Percentiles rank a stretch among this genome's conserved stretches.
These are phyloP conservation scores for Amphiduros pacificus DNA, from an alignment of 2,888 invertebrate species.

Conservation along the genomic window DNA sequence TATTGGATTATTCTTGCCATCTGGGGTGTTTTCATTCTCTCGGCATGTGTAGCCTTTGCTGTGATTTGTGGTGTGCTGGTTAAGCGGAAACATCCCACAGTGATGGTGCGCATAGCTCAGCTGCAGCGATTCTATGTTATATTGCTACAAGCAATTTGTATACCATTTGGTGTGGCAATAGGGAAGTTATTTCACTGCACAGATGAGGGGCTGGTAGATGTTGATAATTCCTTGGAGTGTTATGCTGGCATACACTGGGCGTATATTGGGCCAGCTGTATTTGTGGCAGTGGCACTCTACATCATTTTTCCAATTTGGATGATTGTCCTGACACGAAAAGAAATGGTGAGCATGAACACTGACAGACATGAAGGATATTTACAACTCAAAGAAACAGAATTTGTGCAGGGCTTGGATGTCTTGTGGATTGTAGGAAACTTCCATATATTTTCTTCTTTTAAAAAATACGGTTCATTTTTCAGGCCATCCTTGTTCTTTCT, in stretches of 20 bases:
- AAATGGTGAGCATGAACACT: conserved; percentile 36
- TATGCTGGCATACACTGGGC: conserved; percentile 42
- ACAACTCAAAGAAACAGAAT: conserved; percentile 53
- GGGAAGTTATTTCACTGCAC: conserved; percentile 45
- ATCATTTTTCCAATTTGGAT: conserved; percentile 44
- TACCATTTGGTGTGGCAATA: conserved; percentile 44
- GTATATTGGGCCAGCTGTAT: conserved; percentile 36
- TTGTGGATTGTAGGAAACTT: conserved; percentile 45
- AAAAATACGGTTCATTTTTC: conserved; percentile 40
- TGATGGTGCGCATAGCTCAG: conserved; percentile 41
- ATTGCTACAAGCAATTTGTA: conserved; percentile 39
- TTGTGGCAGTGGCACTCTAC: conserved; percentile 35
- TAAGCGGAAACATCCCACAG: conserved; percentile 34
- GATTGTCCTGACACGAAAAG: conserved; percentile 29
- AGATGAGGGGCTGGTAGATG: conserved; percentile 37
- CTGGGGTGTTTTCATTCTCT: conserved; percentile 35
- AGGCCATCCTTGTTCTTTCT: conserved; percentile 38
- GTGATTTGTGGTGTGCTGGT: conserved; percentile 35
- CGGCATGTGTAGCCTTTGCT: conserved; percentile 33
- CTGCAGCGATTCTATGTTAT: conserved; percentile 40
- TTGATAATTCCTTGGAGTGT: conserved; percentile 41
- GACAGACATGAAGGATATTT: conserved; percentile 48
- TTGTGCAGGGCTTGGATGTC: conserved; percentile 48
- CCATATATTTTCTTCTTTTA: conserved; percentile 51
- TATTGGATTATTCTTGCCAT: conserved; percentile 39